Base-by-base conservation (phyloP, 2,113 vertebrate species). In the Pleuronectes platessa region DNA sequence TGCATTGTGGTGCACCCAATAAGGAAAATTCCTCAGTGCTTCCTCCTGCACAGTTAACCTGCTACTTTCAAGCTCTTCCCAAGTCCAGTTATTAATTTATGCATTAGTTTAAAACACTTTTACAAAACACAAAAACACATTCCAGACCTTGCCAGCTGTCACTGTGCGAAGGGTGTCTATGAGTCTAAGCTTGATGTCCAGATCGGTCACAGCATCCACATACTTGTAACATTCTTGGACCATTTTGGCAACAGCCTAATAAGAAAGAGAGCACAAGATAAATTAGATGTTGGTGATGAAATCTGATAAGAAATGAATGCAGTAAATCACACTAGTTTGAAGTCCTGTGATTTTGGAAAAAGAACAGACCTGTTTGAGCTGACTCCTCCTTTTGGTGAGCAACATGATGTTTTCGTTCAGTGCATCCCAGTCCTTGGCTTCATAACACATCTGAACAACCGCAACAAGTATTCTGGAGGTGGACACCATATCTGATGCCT, bases 401-500 rank as follows among this genome's bases (percentile, higher is more conserved):
- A 99, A 92, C 94, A 98, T 98, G 89, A 99, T 96, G 87, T 99
- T 99, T 95, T 99, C 98, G 91, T 99, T 99, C 74, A 99, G 95
- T 53, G 96, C 93, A 91, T 99, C 97, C 96, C 96, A 98, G 81
- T 99, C 98, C 91, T 98, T 97, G 31, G 97, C 97, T 83, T 98
- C 97, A 0, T 97, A 96, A 90, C 97, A 99, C 95, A 99, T 97
- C 89, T 98, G 97, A 82, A 99, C 97, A 64, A 99, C 96, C 73
- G 96, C 97, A 82, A 99, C 97, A 61, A 99, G 94, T 90, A 99
- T 99, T 51, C 96, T 95, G 65, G 98, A 99, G 12, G 98, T 99
- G 23, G 98, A 99, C 74, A 98, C 91, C 97, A 99, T 99, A 83
- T 99, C 98, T 42, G 97, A 99, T 51, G 98, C 98, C 98, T 99